Evolutionary conservation across 2,113 vertebrate genomes (phyloP).

Genomic region (Tursiops truncatus): DNA sequence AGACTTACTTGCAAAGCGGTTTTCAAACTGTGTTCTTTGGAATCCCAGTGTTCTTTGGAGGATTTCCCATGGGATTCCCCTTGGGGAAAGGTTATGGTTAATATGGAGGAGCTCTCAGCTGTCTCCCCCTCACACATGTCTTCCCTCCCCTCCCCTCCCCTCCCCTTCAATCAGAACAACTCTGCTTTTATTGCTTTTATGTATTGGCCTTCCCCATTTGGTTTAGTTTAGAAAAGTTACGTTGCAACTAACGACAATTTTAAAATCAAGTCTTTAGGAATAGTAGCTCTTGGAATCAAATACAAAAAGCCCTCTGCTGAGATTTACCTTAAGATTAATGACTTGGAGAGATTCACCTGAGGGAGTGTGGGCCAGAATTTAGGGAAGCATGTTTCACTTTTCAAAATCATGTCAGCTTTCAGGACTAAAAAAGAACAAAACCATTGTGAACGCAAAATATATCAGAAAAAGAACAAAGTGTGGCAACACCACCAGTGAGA

Average conservation of each 20-base stretch:
- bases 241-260: background rate
- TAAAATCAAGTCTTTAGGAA: constrained; percentile 13
- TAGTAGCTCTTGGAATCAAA: constrained; percentile 6
- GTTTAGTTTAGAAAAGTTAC: background rate
- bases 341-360: constrained; percentile 33
- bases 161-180: background rate
- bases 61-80: background rate
- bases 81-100: background rate
- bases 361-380: background rate
- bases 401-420: constrained; percentile 37
- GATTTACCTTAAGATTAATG: background rate
- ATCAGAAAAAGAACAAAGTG: constrained; percentile 60
- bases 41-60: background rate
- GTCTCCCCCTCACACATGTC: background rate
- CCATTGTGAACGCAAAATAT: background rate
- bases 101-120: background rate
- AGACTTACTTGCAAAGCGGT: background rate
- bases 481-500: constrained; percentile 39
- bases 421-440: background rate
- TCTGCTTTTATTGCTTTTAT: background rate
- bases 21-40: background rate
- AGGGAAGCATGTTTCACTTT: background rate
- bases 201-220: background rate
- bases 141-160: background rate
- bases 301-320: background rate